phyloP scores from a whole-genome alignment of 2,888 invertebrate species.

The Spodoptera exigua region DNA sequence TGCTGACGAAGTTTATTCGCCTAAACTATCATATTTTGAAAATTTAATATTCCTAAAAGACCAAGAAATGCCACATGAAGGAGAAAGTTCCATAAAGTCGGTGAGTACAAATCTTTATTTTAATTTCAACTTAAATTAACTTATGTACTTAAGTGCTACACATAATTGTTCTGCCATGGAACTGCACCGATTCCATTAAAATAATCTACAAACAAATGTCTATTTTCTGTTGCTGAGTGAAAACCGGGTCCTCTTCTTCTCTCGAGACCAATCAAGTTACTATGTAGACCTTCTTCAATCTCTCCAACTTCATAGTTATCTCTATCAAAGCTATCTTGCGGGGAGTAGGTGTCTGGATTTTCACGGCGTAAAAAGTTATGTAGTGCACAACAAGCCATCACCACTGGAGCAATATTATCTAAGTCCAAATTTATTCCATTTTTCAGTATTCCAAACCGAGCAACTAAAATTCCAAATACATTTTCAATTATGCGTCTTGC shows the following conservation, averaged over 20 bases:
- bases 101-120: too few relatives aligned
- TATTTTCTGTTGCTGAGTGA: slow-evolving; percentile 11
- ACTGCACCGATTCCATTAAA: slow-evolving; percentile 11
- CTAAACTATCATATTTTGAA: too few relatives aligned
- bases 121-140: too few relatives aligned
- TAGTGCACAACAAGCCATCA: slow-evolving; percentile 17
- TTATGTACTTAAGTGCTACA: too few relatives aligned
- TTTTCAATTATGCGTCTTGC: slow-evolving; percentile 15
- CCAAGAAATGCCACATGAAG: too few relatives aligned
- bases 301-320: slow-evolving; percentile 19
- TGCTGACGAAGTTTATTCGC: too few relatives aligned
- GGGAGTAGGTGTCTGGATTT: slow-evolving; percentile 21
- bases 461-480: slow-evolving; percentile 15
- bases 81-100: too few relatives aligned
- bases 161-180: slow-evolving; percentile 22
- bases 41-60: too few relatives aligned
- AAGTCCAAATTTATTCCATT: slow-evolving; percentile 10
- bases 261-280: slow-evolving; percentile 12
- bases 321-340: slow-evolving; percentile 18
- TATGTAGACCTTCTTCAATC: slow-evolving; percentile 14
- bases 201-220: slow-evolving; percentile 11
- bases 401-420: slow-evolving; percentile 18
- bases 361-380: slow-evolving; percentile 23
- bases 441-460: slow-evolving; percentile 15
- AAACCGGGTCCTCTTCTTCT: slow-evolving; percentile 12